phyloP scores from a whole-genome alignment of 2,797 vertebrate species.

The Amblyraja radiata region DNA sequence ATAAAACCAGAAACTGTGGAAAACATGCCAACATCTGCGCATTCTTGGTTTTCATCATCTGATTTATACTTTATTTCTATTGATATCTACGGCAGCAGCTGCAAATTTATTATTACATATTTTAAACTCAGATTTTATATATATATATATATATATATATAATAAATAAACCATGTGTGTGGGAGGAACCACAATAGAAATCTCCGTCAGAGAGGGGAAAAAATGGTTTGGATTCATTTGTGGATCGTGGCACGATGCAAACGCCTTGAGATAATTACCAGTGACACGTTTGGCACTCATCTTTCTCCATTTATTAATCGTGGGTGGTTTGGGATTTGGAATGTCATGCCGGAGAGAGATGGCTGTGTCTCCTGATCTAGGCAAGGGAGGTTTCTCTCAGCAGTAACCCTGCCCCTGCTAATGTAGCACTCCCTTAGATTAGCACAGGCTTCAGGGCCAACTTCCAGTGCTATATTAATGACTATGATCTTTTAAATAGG shows the following conservation, averaged over 20 bases:
- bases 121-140: constrained; percentile 13
- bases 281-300: background rate
- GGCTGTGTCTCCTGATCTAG: background rate
- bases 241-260: background rate
- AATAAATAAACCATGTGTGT: constrained; percentile 2
- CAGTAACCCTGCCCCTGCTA: background rate
- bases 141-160: background rate
- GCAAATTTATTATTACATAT: background rate
- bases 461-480: too few species aligned
- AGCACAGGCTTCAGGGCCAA: too few species aligned
- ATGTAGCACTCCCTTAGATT: background rate
- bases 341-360: background rate
- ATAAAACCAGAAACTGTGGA: too few species aligned
- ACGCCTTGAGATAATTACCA: background rate
- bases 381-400: background rate
- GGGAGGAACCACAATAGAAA: constrained; percentile 20
- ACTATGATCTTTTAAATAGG: too few species aligned
- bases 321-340: background rate
- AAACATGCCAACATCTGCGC: too few species aligned
- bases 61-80: background rate
- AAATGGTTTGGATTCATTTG: background rate
- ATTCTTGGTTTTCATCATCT: background rate
- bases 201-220: background rate
- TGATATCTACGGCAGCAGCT: background rate
- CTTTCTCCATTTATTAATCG: background rate